Evolutionary conservation across 1,140 invertebrate species (phyloP).

Genomic region (Scaptomyza pallida): DNA sequence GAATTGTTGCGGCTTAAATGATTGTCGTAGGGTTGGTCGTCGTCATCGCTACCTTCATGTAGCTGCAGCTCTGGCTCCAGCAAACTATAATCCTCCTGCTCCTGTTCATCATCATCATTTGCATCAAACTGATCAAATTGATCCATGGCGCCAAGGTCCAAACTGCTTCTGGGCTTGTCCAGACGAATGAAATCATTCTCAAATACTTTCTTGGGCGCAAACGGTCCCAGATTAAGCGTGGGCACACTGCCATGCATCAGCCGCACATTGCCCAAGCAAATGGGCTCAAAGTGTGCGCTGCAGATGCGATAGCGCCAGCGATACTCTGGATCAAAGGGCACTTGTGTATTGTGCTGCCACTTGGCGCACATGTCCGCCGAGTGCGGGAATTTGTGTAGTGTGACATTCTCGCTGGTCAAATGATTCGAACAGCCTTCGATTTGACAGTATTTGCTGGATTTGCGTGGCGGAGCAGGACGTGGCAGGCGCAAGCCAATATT

Average conservation of each 20-base stretch:
- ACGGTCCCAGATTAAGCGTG: constrained; percentile 61
- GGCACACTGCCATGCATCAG: constrained; percentile 73
- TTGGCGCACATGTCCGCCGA: constrained; percentile 60
- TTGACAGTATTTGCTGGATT: constrained; percentile 71
- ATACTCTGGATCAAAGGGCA: constrained; percentile 60
- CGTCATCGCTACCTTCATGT: constrained; percentile 33
- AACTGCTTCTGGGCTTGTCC: constrained; percentile 39
- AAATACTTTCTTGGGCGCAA: constrained; percentile 56
- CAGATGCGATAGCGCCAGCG: constrained; percentile 75
- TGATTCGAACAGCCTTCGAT: constrained; percentile 64
- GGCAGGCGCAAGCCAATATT: constrained; percentile 43
- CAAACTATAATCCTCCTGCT: constrained; percentile 13
- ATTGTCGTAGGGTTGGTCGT: background rate
- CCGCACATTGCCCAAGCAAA: constrained; percentile 62
- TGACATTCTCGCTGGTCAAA: constrained; percentile 61
- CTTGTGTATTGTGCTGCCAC: constrained; percentile 75
- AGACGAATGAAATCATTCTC: constrained; percentile 56
- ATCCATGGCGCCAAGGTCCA: background rate
- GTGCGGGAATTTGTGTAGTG: constrained; percentile 69
- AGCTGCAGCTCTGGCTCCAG: constrained; percentile 51
- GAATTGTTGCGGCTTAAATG: background rate
- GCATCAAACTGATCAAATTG: background rate
- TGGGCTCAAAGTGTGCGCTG: constrained; percentile 70
- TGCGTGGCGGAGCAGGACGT: constrained; percentile 43
- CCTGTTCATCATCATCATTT: constrained; percentile 1